These are phyloP conservation scores for Pectinophora gossypiella DNA, from an alignment of 1,140 invertebrate genomes.

Conservation along the genomic window DNA sequence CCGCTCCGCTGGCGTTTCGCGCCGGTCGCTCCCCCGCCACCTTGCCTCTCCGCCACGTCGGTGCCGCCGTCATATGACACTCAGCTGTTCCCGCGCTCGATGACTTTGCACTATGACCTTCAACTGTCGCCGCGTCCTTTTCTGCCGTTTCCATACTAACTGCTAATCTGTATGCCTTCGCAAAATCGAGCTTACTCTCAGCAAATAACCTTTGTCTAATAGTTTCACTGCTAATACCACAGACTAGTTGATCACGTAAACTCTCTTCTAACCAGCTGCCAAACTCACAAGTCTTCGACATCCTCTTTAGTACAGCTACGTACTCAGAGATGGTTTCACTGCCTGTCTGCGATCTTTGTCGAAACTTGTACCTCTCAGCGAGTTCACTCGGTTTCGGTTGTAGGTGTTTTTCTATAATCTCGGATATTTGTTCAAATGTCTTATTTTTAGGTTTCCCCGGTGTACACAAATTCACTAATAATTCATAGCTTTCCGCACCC, in stretches of 20 bases:
- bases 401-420: slow-evolving; percentile 4
- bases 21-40: not conserved
- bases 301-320: slow-evolving; percentile 1
- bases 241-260: slow-evolving; percentile 2
- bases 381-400: slow-evolving; percentile 7
- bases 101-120: not conserved
- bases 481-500: slow-evolving; percentile 10
- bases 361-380: slow-evolving; percentile 6
- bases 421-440: not conserved
- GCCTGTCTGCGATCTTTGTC: not conserved
- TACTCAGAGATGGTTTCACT: slow-evolving; percentile 1
- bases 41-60: not conserved
- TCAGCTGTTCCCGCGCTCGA: not conserved
- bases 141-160: slow-evolving; percentile 5
- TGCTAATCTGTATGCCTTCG: slow-evolving; percentile 3
- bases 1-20: not conserved
- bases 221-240: slow-evolving; percentile 1
- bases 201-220: slow-evolving; percentile 6
- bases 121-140: slow-evolving; percentile 4
- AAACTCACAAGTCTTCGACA: slow-evolving; percentile 7
- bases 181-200: slow-evolving; percentile 1
- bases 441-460: not conserved
- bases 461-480: slow-evolving; percentile 8
- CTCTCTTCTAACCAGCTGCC: slow-evolving; percentile 2
- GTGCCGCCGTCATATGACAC: not conserved